phyloP scores from a whole-genome alignment of 2,113 vertebrate genomes.

The Chroicocephalus ridibundus region DNA sequence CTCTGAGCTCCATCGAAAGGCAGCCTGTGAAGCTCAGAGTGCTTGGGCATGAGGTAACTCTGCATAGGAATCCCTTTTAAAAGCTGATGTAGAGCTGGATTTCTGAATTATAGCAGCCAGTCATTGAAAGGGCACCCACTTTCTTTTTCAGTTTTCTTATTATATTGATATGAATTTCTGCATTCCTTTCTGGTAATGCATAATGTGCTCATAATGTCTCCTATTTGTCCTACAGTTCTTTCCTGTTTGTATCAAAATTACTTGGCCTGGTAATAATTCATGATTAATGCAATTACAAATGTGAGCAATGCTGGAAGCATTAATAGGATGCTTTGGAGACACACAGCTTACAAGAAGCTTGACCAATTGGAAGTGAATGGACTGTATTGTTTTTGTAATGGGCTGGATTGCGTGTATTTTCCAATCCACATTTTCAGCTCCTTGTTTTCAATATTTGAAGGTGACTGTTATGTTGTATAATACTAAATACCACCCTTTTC shows the following conservation, averaged over 20 bases:
- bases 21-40: not conserved
- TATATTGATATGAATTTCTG: not conserved
- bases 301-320: not conserved
- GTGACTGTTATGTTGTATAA: not conserved
- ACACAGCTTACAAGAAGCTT: not conserved
- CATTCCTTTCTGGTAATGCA: not conserved
- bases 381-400: not conserved
- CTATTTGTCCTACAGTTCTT: not conserved
- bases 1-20: not conserved
- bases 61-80: not conserved
- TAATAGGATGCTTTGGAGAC: not conserved
- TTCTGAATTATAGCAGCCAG: not conserved
- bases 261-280: not conserved
- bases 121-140: not conserved
- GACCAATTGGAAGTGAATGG: not conserved
- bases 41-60: not conserved
- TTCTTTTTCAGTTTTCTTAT: not conserved
- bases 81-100: not conserved
- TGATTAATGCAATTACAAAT: not conserved
- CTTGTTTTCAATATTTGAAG: not conserved
- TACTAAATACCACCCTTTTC: not conserved
- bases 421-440: not conserved
- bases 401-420: not conserved
- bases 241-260: not conserved
- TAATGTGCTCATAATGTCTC: not conserved